phyloP scores from a whole-genome alignment of 2,797 vertebrate species.

The Lagocephalus sceleratus region DNA sequence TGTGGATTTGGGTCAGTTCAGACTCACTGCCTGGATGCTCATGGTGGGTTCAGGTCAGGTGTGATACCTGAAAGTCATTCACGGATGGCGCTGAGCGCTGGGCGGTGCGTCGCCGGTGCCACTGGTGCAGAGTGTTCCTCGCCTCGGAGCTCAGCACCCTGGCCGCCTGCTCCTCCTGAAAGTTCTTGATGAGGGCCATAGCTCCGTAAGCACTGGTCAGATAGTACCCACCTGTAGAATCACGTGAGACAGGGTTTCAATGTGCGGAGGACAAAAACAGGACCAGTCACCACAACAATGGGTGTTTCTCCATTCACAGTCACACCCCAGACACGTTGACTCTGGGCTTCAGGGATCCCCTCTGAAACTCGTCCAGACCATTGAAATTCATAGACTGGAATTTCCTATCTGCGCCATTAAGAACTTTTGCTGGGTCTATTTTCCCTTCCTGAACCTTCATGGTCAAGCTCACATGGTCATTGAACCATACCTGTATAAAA shows the following conservation, averaged over 20 bases:
- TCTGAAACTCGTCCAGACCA: conserved; percentile 45
- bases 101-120: conserved; percentile 90
- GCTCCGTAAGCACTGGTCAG: conserved; percentile 95
- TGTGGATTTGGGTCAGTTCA: conserved; percentile 37
- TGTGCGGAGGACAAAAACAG: too few species aligned
- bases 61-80: conserved; percentile 93
- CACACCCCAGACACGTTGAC: conserved; percentile 12
- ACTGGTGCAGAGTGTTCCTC: conserved; percentile 91
- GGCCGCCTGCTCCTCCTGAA: conserved; percentile 96
- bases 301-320: conserved; percentile 1
- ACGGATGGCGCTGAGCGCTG: conserved; percentile 86
- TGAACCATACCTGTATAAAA: too few species aligned
- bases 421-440: neutral
- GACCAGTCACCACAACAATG: neutral
- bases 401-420: conserved; percentile 33
- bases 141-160: conserved; percentile 89
- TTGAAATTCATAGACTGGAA: conserved; percentile 39
- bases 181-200: conserved; percentile 94
- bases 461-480: too few species aligned
- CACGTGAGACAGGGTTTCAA: neutral
- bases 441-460: too few species aligned
- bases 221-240: conserved; percentile 88
- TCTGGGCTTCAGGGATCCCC: conserved; percentile 32
- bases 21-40: conserved; percentile 58
- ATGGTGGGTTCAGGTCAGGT: conserved; percentile 56